phyloP scores from a whole-genome alignment of 2,797 vertebrate genomes.

The Bradypus variegatus region DNA sequence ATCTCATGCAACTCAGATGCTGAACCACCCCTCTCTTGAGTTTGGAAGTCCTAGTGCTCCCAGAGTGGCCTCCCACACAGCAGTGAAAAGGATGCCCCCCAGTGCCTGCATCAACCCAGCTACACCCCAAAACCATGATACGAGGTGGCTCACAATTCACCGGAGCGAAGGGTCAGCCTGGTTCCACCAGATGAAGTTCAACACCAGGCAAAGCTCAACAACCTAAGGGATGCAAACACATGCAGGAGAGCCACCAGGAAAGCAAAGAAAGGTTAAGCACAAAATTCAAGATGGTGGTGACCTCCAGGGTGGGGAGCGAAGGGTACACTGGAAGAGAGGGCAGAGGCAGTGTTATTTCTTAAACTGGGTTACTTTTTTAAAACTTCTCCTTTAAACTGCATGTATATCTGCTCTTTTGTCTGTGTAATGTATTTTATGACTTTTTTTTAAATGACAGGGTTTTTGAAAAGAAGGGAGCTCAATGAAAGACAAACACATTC shows the following conservation, averaged over 20 bases:
- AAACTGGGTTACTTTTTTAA: not conserved
- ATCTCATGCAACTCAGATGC: fast-evolving
- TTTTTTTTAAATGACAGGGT: not conserved
- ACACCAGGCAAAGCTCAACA: not conserved
- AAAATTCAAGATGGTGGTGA: too few relatives aligned
- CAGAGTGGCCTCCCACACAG: fast-evolving
- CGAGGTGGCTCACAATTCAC: too few relatives aligned
- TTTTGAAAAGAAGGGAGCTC: not conserved
- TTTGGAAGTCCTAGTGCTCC: not conserved
- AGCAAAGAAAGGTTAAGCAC: too few relatives aligned
- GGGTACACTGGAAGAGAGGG: too few relatives aligned
- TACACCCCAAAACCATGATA: too few relatives aligned
- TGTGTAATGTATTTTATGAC: not conserved
- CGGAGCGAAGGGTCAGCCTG: not conserved
- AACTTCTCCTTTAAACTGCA: not conserved
- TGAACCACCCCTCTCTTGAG: not conserved
- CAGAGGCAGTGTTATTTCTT: too few relatives aligned
- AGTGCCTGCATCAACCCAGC: too few relatives aligned
- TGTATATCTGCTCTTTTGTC: not conserved
- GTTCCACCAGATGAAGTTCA: not conserved
- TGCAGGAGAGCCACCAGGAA: too few relatives aligned
- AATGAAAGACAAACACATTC: not conserved
- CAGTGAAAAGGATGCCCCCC: not conserved
- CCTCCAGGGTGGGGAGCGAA: not conserved
- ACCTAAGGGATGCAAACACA: fast-evolving